These are phyloP conservation scores for Pediacus dermestoides DNA, from an alignment of 2,888 invertebrate species.

Conservation along the genomic window DNA sequence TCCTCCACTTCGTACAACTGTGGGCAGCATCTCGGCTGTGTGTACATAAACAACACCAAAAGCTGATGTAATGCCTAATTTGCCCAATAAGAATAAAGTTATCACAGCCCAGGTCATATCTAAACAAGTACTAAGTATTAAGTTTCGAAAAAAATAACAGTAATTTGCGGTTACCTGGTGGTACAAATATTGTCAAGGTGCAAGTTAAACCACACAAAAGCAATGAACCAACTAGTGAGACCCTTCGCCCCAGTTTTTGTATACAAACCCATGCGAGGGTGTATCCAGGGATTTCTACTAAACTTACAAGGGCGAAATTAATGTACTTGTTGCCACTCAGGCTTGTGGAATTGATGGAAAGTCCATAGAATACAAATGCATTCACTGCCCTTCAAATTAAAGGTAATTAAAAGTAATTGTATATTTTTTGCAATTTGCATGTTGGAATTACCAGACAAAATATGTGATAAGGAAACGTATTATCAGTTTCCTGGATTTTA, in stretches of 20 bases:
- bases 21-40: constrained; percentile 57
- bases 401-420: constrained; percentile 17
- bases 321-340: constrained; percentile 66
- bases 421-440: constrained; percentile 3
- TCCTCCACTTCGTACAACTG: constrained; percentile 56
- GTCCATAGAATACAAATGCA: constrained; percentile 66
- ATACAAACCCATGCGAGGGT: constrained; percentile 54
- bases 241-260: constrained; percentile 53
- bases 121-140: constrained; percentile 37
- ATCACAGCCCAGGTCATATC: constrained; percentile 55
- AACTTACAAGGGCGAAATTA: constrained; percentile 61
- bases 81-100: constrained; percentile 58
- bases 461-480: constrained; percentile 50
- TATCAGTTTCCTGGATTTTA: constrained; percentile 50
- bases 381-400: constrained; percentile 56
- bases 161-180: constrained; percentile 46
- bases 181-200: constrained; percentile 54
- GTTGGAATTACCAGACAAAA: constrained; percentile 51
- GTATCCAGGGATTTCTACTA: constrained; percentile 61
- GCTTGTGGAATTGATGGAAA: constrained; percentile 63
- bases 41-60: constrained; percentile 64
- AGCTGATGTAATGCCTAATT: constrained; percentile 61
- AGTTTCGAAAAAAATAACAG: background rate
- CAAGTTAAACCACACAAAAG: constrained; percentile 53
- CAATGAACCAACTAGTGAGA: constrained; percentile 54